phyloP scores from a whole-genome alignment of 2,888 invertebrate species.

The Acrobasis repandana region DNA sequence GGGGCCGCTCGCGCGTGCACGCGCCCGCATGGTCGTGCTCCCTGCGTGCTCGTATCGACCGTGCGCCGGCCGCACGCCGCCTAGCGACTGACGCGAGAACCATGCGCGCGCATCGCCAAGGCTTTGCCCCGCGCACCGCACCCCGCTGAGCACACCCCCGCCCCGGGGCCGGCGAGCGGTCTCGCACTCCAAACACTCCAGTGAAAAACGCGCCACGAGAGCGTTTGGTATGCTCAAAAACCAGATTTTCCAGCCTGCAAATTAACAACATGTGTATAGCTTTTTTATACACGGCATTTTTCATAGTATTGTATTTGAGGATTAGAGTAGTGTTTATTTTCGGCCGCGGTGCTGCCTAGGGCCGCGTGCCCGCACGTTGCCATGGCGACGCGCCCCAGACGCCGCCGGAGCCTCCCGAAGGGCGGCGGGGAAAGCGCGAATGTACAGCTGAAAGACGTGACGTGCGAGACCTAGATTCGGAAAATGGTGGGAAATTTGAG shows the following conservation, averaged over 20 bases:
- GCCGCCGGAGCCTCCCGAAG: constrained; percentile 56
- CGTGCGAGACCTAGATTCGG: constrained; percentile 34
- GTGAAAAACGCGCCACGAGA: constrained; percentile 37
- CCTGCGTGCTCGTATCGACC: constrained; percentile 74
- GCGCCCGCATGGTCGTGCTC: constrained; percentile 67
- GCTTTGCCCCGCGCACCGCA: constrained; percentile 44
- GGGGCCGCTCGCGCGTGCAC: constrained; percentile 65
- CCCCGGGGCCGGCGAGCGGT: constrained; percentile 28
- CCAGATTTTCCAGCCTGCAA: not conserved
- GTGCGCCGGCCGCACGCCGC: constrained; percentile 74
- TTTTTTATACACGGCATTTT: constrained; percentile 31
- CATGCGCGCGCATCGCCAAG: constrained; percentile 71
- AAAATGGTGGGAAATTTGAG: constrained; percentile 29
- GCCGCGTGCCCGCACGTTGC: constrained; percentile 64
- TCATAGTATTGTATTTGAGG: constrained; percentile 43
- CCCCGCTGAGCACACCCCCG: constrained; percentile 33
- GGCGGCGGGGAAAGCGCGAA: constrained; percentile 49
- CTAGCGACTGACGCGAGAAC: constrained; percentile 70
- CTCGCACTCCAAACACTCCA: constrained; percentile 31
- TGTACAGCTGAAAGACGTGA: constrained; percentile 34
- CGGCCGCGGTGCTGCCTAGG: constrained; percentile 61
- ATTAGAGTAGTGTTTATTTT: constrained; percentile 72
- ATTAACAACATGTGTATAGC: constrained; percentile 23
- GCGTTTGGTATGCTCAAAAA: constrained; percentile 22
- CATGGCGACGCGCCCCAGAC: constrained; percentile 75